Percentiles rank a stretch among this genome's conserved stretches.
Conservation (phyloP, 2,888 invertebrate species). For the Macropis europaea region DNA sequence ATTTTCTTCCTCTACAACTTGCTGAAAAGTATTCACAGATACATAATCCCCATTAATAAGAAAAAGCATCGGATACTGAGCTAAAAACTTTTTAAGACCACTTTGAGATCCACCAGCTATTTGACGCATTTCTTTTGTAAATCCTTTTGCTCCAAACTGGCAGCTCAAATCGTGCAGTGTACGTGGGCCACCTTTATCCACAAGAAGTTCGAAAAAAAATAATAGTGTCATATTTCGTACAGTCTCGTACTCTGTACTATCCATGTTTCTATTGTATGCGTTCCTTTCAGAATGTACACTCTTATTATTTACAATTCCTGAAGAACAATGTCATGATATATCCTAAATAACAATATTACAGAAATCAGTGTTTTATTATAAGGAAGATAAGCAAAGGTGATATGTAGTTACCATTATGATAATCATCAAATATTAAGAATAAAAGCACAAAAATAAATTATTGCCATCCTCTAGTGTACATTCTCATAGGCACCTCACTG, state of each 20-base stretch:
- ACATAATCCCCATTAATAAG: slow-evolving; percentile 96
- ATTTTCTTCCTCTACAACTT: slow-evolving; percentile 83
- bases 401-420: slow-evolving; percentile 44
- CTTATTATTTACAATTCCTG: slow-evolving; percentile 37
- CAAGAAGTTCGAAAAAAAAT: slow-evolving; percentile 98
- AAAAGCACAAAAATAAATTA: slow-evolving; percentile 38
- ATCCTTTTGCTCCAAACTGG: slow-evolving; percentile 99
- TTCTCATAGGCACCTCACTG: slow-evolving; percentile 21
- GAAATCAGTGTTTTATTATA: neutral
- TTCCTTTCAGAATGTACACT: slow-evolving; percentile 10
- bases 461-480: slow-evolving; percentile 30
- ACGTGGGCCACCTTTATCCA: slow-evolving; percentile 97
- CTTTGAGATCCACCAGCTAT: slow-evolving; percentile 97
- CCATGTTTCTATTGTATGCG: slow-evolving; percentile 83
- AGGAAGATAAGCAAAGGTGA: neutral
- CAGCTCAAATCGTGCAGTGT: slow-evolving; percentile 98
- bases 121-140: slow-evolving; percentile 99
- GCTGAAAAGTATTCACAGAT: slow-evolving; percentile 90
- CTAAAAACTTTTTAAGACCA: slow-evolving; percentile 97
- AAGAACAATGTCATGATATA: slow-evolving; percentile 43
- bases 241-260: slow-evolving; percentile 96
- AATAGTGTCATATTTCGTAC: slow-evolving; percentile 96
- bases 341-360: slow-evolving; percentile 23
- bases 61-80: slow-evolving; percentile 98
- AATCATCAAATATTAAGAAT: slow-evolving; percentile 31